Conservation (phyloP, 2,113 vertebrate species). For the Rhinogobius similis region DNA sequence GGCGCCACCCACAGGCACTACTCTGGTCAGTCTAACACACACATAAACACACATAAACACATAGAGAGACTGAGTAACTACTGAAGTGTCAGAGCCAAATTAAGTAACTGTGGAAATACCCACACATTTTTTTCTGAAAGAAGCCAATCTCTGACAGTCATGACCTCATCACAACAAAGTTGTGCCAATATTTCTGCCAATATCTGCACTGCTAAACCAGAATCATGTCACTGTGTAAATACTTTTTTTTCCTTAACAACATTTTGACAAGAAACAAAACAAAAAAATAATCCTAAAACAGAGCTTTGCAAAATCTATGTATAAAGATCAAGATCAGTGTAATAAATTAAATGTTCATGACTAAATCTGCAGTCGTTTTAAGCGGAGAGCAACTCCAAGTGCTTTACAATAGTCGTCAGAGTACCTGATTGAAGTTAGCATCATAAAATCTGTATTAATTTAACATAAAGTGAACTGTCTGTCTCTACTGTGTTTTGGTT, state of each 20-base stretch:
- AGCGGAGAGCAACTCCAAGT: too few relatives aligned
- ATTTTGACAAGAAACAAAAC: background rate
- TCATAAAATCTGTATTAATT: too few relatives aligned
- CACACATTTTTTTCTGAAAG: background rate
- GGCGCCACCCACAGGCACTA: conserved; percentile 86
- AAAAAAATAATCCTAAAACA: too few relatives aligned
- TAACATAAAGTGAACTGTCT: too few relatives aligned
- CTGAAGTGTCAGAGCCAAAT: background rate
- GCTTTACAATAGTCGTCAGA: too few relatives aligned
- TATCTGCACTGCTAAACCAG: background rate
- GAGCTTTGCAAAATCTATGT: too few relatives aligned
- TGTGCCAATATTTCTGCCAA: background rate
- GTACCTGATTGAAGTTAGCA: too few relatives aligned
- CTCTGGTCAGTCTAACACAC: conserved; percentile 72
- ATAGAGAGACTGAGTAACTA: background rate
- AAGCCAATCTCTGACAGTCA: background rate
- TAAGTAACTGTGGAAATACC: background rate
- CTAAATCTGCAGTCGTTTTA: too few relatives aligned
- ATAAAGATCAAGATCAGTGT: too few relatives aligned
- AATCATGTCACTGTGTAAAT: background rate
- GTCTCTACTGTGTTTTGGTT: too few relatives aligned
- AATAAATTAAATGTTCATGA: too few relatives aligned
- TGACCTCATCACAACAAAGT: background rate
- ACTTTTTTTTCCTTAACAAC: too few relatives aligned
- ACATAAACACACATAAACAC: background rate